Evolutionary conservation across 2,797 vertebrate species (phyloP).

Genomic region (Corythornis leucogaster): DNA sequence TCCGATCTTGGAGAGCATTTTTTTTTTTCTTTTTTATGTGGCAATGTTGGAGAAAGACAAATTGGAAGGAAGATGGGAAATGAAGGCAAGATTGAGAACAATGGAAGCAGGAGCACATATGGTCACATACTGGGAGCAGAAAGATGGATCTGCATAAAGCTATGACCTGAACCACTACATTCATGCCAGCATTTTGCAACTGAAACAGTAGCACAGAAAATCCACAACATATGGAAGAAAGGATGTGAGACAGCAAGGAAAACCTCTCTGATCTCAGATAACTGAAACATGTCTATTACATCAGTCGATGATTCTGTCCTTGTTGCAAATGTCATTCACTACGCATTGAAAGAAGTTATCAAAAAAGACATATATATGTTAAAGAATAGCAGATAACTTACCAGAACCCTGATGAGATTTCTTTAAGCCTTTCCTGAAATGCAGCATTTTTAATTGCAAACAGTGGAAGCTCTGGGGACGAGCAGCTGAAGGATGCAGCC

Average conservation of each 20-base stretch:
- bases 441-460: background rate
- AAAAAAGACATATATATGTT: background rate
- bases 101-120: background rate
- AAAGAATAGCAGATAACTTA: background rate
- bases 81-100: background rate
- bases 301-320: background rate
- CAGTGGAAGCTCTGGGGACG: background rate
- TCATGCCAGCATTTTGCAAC: background rate
- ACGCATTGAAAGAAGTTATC: background rate
- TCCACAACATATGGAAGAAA: background rate
- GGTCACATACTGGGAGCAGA: background rate
- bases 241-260: background rate
- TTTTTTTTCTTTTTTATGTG: no score
- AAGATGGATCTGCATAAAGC: background rate
- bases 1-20: background rate
- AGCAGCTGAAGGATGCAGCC: background rate
- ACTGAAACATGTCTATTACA: background rate
- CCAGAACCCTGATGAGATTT: background rate
- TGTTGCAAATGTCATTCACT: background rate
- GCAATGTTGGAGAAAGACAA: background rate
- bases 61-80: background rate
- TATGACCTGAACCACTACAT: background rate
- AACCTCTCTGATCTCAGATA: background rate
- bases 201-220: background rate
- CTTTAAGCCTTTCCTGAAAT: background rate